phyloP scores from a whole-genome alignment of 2,113 vertebrate genomes.

The Podarcis muralis region DNA sequence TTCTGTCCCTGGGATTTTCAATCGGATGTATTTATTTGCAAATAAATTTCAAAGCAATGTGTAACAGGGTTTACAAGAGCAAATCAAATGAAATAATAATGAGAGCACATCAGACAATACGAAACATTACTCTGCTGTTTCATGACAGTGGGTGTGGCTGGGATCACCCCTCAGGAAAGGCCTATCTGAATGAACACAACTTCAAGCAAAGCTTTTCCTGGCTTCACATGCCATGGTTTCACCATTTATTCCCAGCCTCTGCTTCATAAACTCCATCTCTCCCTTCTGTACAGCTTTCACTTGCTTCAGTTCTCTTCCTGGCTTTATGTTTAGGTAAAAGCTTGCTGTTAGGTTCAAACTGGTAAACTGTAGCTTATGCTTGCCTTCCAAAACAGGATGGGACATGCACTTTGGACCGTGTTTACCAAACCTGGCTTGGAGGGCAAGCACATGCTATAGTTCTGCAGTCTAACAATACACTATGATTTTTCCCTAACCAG shows the following conservation, averaged over 20 bases:
- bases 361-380: not conserved
- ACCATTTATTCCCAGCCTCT: not conserved
- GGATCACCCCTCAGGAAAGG: no score
- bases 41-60: no score
- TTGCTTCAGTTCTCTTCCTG: not conserved
- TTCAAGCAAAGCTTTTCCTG: no score
- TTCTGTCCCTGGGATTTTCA: not conserved
- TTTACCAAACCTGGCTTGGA: not conserved
- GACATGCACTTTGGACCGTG: not conserved
- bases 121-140: no score
- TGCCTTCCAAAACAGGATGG: not conserved
- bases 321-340: not conserved
- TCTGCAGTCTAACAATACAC: not conserved
- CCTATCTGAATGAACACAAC: no score
- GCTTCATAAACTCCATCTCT: no score
- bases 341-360: not conserved
- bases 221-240: not conserved
- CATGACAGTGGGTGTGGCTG: no score
- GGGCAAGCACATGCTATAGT: not conserved
- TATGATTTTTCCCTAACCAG: not conserved
- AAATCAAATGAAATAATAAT: no score
- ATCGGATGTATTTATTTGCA: not conserved
- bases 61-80: no score
- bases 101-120: no score
- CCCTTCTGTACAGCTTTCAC: not conserved